These are phyloP conservation scores for Xestia rhomboidea DNA, from an alignment of 2,888 invertebrate genomes.

Conservation along the genomic window DNA sequence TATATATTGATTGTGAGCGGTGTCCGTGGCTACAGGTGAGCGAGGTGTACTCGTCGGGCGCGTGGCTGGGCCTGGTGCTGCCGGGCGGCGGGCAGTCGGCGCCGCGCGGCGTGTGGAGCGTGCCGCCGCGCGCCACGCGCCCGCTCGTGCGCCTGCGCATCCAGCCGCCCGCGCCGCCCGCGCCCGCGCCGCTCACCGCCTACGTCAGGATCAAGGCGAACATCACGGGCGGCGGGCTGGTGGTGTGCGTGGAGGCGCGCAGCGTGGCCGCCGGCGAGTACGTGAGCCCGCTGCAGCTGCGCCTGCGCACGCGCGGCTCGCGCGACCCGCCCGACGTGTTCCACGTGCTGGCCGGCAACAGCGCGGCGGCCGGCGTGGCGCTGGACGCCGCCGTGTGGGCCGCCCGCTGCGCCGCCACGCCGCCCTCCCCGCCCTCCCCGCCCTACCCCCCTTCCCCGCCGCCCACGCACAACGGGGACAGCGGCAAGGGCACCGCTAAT, in stretches of 20 bases:
- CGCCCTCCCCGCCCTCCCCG: slow-evolving; percentile 59
- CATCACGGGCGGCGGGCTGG: slow-evolving; percentile 81
- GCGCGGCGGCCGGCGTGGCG: slow-evolving; percentile 66
- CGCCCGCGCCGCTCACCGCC: slow-evolving; percentile 73
- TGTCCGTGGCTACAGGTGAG: slow-evolving; percentile 89
- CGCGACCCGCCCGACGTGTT: slow-evolving; percentile 76
- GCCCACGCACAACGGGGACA: slow-evolving; percentile 48
- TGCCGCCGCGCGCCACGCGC: slow-evolving; percentile 96
- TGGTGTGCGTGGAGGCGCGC: slow-evolving; percentile 84
- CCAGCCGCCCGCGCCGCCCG: slow-evolving; percentile 47
- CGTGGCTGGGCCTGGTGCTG: slow-evolving; percentile 97
- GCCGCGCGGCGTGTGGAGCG: slow-evolving; percentile 95
- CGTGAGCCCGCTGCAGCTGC: slow-evolving; percentile 81
- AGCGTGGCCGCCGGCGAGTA: slow-evolving; percentile 78
- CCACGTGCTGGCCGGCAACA: slow-evolving; percentile 78
- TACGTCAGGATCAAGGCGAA: slow-evolving; percentile 75
- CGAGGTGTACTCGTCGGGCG: slow-evolving; percentile 96
- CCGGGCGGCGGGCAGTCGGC: slow-evolving; percentile 95
- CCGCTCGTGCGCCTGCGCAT: slow-evolving; percentile 92
- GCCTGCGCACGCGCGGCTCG: slow-evolving; percentile 79
- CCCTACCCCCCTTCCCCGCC: slow-evolving; percentile 28
- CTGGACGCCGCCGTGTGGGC: slow-evolving; percentile 73
- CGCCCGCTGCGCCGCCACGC: slow-evolving; percentile 70
- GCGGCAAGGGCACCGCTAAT: slow-evolving; percentile 60
- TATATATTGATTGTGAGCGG: not conserved